phyloP scores from a whole-genome alignment of 1,140 invertebrate genomes.

The Macrotrachela quadricornifera region DNA sequence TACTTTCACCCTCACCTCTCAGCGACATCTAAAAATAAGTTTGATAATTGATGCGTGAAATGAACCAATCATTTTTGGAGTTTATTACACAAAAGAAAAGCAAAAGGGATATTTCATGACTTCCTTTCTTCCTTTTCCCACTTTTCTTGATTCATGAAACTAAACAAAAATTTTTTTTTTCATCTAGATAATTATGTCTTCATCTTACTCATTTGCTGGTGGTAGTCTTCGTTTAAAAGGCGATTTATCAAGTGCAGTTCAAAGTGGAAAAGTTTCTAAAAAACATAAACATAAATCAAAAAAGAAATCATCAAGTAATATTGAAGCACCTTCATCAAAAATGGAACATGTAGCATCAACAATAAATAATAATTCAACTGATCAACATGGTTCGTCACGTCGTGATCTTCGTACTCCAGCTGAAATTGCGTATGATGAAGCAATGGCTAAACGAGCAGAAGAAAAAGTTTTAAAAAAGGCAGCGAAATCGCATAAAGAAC shows the following conservation, averaged over 20 bases:
- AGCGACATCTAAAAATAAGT: too few species aligned
- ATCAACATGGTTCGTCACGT: not conserved
- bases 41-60: too few species aligned
- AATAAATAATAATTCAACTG: not conserved
- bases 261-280: not conserved
- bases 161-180: too few species aligned
- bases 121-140: too few species aligned
- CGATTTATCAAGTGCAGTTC: not conserved
- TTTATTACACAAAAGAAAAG: too few species aligned
- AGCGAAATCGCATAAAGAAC: conserved; percentile 7
- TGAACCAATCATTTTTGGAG: too few species aligned
- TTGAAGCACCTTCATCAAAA: not conserved
- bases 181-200: not conserved
- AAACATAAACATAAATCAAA: conserved; percentile 4
- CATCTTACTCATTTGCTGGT: conserved; percentile 4
- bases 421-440: conserved; percentile 1
- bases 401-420: conserved; percentile 1
- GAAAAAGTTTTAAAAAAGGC: conserved; percentile 7
- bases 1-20: too few species aligned
- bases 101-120: too few species aligned
- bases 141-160: too few species aligned
- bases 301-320: not conserved
- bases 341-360: not conserved
- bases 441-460: not conserved
- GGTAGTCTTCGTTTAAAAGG: conserved; percentile 4